Conservation (phyloP, 2,888 invertebrate genomes). For the Xiphydria camelus region DNA sequence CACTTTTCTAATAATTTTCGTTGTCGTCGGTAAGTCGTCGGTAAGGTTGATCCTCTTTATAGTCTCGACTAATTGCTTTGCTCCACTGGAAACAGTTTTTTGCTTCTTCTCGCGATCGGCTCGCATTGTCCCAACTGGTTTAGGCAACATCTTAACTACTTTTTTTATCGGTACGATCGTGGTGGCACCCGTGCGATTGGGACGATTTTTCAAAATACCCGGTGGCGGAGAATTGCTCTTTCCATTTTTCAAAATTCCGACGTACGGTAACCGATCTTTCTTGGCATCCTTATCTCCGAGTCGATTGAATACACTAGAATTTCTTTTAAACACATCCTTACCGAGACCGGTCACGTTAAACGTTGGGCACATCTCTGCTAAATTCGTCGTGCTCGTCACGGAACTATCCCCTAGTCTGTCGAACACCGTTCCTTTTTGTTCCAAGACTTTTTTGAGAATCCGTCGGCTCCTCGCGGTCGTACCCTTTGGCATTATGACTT, state of each 20-base stretch:
- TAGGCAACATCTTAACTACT: slow-evolving; percentile 22
- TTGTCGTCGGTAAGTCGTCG: slow-evolving; percentile 8
- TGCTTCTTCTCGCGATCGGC: slow-evolving; percentile 51
- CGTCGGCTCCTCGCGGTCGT: slow-evolving; percentile 55
- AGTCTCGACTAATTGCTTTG: slow-evolving; percentile 36
- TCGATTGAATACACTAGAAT: slow-evolving; percentile 50
- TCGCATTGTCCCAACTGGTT: slow-evolving; percentile 48
- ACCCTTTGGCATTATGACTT: slow-evolving; percentile 59
- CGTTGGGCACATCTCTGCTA: slow-evolving; percentile 35
- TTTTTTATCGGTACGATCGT: slow-evolving; percentile 28
- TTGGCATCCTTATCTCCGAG: slow-evolving; percentile 51
- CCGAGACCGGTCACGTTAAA: slow-evolving; percentile 54
- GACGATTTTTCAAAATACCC: slow-evolving; percentile 45
- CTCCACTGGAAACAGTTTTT: slow-evolving; percentile 33
- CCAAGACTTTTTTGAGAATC: slow-evolving; percentile 48
- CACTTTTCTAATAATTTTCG: slow-evolving; percentile 20
- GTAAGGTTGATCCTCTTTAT: slow-evolving; percentile 34
- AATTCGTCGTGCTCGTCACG: slow-evolving; percentile 56
- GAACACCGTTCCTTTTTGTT: slow-evolving; percentile 59
- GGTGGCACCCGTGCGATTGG: slow-evolving; percentile 23
- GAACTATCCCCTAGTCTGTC: slow-evolving; percentile 61
- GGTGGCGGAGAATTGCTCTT: slow-evolving; percentile 20
- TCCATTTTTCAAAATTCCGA: slow-evolving; percentile 48
- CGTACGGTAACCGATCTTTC: slow-evolving; percentile 27
- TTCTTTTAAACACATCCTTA: slow-evolving; percentile 45